Conservation (phyloP, 2,888 invertebrate species). For the Meiosimyza platycephala region DNA sequence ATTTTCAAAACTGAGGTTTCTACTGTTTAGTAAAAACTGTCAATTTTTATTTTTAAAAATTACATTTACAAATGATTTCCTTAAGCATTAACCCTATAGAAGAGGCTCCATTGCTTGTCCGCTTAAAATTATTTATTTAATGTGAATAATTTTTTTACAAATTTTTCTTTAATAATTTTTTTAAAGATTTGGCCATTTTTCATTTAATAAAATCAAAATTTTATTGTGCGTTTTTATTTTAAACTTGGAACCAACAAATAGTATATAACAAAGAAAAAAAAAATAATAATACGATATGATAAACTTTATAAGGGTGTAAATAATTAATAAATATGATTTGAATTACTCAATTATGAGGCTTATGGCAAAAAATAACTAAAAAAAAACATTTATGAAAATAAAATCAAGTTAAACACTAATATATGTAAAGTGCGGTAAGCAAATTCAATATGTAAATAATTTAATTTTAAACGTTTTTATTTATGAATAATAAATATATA, state of each 20-base stretch:
- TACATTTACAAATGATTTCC: too few relatives aligned
- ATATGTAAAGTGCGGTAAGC: constrained; percentile 30
- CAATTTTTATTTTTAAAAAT: too few relatives aligned
- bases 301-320: constrained; percentile 20
- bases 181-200: too few relatives aligned
- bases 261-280: too few relatives aligned
- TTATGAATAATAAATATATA: constrained; percentile 18
- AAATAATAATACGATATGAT: background rate
- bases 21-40: too few relatives aligned
- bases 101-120: too few relatives aligned
- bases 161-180: too few relatives aligned
- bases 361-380: background rate
- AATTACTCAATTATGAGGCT: constrained; percentile 13
- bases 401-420: constrained; percentile 35
- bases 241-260: too few relatives aligned
- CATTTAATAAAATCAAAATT: background rate
- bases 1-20: too few relatives aligned
- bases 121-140: too few relatives aligned
- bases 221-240: constrained; percentile 1
- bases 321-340: constrained; percentile 29
- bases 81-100: too few relatives aligned
- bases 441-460: constrained; percentile 26
- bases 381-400: constrained; percentile 32
- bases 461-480: constrained; percentile 19
- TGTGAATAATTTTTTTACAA: too few relatives aligned